Conservation (phyloP, 2,113 vertebrate species). For the Chauna torquata region DNA sequence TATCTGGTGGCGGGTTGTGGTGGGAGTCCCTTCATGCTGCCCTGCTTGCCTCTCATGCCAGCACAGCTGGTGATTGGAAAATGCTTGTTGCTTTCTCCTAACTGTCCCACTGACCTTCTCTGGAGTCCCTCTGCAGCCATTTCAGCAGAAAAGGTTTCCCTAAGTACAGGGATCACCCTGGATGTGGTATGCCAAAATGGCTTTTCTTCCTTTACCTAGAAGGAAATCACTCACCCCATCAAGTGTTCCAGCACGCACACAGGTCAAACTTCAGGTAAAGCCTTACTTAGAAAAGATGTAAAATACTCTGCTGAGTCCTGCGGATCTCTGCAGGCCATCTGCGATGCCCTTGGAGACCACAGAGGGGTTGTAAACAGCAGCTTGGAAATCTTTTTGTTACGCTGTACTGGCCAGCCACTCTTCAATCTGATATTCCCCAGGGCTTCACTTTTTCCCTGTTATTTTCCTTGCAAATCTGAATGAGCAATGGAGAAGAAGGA, state of each 20-base stretch:
- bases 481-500: background rate
- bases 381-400: background rate
- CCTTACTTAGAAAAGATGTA: background rate
- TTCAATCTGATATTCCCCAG: background rate
- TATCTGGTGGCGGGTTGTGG: background rate
- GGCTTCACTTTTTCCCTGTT: background rate
- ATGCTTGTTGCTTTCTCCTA: background rate
- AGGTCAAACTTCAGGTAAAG: background rate
- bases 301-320: background rate
- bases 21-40: background rate
- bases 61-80: background rate
- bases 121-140: background rate
- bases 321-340: background rate
- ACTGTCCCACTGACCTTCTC: background rate
- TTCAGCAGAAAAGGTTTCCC: rapidly evolving
- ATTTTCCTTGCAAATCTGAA: background rate
- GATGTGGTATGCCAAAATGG: rapidly evolving
- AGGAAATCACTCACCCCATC: background rate
- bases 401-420: background rate
- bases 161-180: background rate
- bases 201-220: background rate
- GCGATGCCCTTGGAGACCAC: background rate
- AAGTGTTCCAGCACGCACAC: rapidly evolving
- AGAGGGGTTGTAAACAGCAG: background rate
- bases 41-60: background rate